Evolutionary conservation across 2,113 vertebrate genomes (phyloP).

Genomic region (Malurus alboscapulatus): DNA sequence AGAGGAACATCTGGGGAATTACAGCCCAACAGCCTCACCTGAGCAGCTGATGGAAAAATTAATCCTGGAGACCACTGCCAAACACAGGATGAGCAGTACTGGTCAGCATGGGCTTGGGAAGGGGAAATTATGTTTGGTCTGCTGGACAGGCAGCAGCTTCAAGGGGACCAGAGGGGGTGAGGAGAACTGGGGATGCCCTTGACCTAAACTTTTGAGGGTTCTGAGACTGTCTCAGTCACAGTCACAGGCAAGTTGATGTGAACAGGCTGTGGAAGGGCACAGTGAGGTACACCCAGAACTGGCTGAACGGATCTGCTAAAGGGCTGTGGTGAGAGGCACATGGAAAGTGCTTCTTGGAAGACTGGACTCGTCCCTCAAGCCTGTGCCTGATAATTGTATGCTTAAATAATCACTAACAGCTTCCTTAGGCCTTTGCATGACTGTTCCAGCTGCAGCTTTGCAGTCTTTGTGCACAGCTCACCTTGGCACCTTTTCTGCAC

Average conservation of each 20-base stretch:
- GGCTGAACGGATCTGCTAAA: background rate
- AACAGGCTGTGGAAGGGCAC: rapidly evolving
- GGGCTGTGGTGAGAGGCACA: rapidly evolving
- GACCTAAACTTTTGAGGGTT: background rate
- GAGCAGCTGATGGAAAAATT: background rate
- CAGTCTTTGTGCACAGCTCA: slow-evolving; percentile 46
- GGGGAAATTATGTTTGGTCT: background rate
- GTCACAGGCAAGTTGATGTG: background rate
- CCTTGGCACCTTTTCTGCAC: slow-evolving; percentile 87
- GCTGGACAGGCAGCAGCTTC: background rate
- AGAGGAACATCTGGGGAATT: background rate
- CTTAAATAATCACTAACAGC: background rate
- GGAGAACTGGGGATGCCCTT: background rate
- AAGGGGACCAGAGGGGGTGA: background rate
- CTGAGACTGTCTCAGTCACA: background rate
- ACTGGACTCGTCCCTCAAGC: background rate
- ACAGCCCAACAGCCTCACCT: background rate
- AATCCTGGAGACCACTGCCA: background rate
- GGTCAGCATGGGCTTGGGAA: background rate
- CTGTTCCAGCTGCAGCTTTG: background rate
- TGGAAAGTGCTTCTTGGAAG: background rate
- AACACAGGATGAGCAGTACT: background rate
- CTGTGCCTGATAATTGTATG: background rate
- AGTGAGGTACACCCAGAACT: background rate
- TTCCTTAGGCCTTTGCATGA: background rate